Conservation (phyloP, 2,888 invertebrate species). For the Helobdella robusta region DNA sequence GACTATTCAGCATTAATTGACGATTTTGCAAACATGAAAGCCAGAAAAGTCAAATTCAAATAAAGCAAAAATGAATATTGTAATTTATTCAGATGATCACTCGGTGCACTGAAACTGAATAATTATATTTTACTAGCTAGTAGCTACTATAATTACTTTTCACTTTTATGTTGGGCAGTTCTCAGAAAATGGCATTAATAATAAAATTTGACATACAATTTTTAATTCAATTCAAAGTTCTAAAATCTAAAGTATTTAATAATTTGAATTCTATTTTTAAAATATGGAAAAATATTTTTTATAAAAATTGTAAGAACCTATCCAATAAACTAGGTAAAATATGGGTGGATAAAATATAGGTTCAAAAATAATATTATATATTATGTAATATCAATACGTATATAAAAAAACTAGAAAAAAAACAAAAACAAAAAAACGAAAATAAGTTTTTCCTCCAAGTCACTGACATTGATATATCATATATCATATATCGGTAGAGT, state of each 20-base stretch:
- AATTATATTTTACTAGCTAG: not conserved
- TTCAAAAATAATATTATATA: not conserved
- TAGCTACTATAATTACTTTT: not conserved
- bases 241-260: not conserved
- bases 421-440: too few relatives aligned
- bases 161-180: conserved; percentile 3
- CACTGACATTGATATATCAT: too few relatives aligned
- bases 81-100: not conserved
- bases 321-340: not conserved
- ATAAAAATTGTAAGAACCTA: not conserved
- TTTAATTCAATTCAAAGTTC: conserved; percentile 2
- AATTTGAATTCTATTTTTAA: not conserved
- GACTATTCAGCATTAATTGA: conserved; percentile 1
- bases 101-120: too few relatives aligned
- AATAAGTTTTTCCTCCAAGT: too few relatives aligned
- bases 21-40: not conserved
- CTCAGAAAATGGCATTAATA: too few relatives aligned
- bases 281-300: not conserved
- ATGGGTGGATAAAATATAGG: conserved; percentile 1
- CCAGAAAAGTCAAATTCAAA: not conserved
- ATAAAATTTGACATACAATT: not conserved
- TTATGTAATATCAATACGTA: not conserved
- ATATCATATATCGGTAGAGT: too few relatives aligned
- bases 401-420: not conserved
- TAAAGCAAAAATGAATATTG: not conserved